phyloP scores from a whole-genome alignment of 1,140 invertebrate genomes.

The Yoshiicerus persimilis region DNA sequence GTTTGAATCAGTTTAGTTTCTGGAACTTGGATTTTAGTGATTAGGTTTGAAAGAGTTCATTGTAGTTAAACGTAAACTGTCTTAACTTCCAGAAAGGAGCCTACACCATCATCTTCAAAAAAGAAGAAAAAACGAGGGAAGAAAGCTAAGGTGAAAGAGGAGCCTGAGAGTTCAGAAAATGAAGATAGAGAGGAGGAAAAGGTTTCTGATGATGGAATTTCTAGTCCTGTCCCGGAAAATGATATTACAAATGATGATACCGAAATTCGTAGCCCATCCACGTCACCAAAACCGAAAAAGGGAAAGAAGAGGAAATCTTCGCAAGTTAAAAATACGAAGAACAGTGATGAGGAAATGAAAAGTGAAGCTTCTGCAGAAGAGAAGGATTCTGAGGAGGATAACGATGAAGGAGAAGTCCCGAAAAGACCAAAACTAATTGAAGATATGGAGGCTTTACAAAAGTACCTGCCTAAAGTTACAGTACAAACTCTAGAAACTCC shows the following conservation, averaged over 20 bases:
- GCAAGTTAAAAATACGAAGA: not conserved
- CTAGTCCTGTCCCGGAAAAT: not conserved
- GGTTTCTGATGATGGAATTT: not conserved
- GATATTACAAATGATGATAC: not conserved
- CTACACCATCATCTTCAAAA: not conserved
- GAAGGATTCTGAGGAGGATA: slow-evolving; percentile 45
- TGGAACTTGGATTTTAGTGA: too few species aligned
- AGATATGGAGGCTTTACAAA: slow-evolving; percentile 56
- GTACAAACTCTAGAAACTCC: slow-evolving; percentile 84
- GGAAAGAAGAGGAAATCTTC: not conserved
- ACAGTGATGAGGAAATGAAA: not conserved
- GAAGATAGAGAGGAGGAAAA: not conserved
- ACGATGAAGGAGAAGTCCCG: not conserved
- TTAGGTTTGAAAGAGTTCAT: not conserved
- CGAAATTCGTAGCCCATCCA: not conserved
- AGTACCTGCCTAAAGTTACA: slow-evolving; percentile 69
- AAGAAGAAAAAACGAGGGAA: not conserved
- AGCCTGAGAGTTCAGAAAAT: not conserved
- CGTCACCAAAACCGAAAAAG: not conserved
- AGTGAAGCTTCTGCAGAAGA: slow-evolving; percentile 48
- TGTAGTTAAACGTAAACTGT: not conserved
- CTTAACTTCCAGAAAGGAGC: not conserved
- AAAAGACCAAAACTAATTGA: slow-evolving; percentile 10
- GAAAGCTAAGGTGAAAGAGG: not conserved
- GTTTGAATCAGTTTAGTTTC: too few species aligned